Conservation (phyloP, 2,888 invertebrate species). For the Thysanoteuthis rhombus region DNA sequence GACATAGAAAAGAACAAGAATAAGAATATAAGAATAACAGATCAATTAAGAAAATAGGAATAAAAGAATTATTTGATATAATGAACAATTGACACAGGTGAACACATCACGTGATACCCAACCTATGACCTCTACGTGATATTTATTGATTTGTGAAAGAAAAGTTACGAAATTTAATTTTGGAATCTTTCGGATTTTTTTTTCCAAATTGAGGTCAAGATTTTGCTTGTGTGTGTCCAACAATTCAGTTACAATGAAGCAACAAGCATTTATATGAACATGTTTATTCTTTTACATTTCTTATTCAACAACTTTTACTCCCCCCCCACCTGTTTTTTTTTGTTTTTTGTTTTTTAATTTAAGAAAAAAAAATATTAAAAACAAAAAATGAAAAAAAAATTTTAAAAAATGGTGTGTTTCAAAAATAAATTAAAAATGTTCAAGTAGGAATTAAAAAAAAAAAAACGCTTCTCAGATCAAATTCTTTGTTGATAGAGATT, state of each 20-base stretch:
- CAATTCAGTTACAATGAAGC: constrained; percentile 12
- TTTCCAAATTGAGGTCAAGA: neutral
- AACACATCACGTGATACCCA: neutral
- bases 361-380: neutral
- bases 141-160: too few relatives aligned
- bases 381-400: neutral
- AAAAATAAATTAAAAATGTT: too few relatives aligned
- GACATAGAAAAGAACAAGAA: neutral
- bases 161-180: neutral
- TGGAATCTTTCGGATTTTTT: neutral
- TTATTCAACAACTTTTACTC: neutral
- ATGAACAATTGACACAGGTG: neutral
- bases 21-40: neutral
- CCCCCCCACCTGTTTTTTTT: neutral
- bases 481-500: neutral
- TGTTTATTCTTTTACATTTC: neutral
- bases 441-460: too few relatives aligned
- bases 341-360: neutral
- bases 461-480: neutral
- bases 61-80: too few relatives aligned
- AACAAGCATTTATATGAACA: neutral
- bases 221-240: neutral
- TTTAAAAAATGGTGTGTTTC: too few relatives aligned
- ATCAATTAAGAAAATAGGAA: too few relatives aligned
- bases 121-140: neutral